Conservation (phyloP, 1,140 invertebrate species). For the Ostrea edulis region DNA sequence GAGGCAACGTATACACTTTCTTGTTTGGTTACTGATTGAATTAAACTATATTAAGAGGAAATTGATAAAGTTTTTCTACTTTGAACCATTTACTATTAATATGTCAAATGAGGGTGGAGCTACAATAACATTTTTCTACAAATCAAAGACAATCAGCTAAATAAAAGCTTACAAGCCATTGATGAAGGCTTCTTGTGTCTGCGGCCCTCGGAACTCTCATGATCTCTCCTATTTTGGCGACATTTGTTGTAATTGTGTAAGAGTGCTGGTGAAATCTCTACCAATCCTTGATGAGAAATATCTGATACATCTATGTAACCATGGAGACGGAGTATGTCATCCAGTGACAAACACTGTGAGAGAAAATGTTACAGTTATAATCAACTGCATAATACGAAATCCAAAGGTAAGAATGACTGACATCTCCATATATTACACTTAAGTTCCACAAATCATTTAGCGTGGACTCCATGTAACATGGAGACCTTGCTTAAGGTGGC, state of each 20-base stretch:
- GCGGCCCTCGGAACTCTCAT: neutral
- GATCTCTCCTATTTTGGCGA: neutral
- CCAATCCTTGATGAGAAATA: slow-evolving; percentile 16
- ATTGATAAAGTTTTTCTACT: too few relatives aligned
- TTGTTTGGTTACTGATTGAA: too few relatives aligned
- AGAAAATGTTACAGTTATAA: neutral
- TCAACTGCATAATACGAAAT: neutral
- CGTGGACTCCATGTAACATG: too few relatives aligned
- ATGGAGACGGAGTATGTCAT: slow-evolving; percentile 11
- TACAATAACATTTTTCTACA: too few relatives aligned
- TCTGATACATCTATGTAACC: neutral
- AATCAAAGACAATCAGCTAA: neutral
- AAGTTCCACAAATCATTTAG: too few relatives aligned
- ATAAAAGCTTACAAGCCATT: neutral
- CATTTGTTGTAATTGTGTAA: slow-evolving; percentile 7
- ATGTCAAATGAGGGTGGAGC: too few relatives aligned
- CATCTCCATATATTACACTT: too few relatives aligned
- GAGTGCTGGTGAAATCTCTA: slow-evolving; percentile 21
- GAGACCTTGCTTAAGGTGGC: too few relatives aligned
- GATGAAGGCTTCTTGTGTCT: neutral
- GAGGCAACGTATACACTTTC: too few relatives aligned
- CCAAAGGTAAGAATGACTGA: neutral
- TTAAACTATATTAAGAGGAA: too few relatives aligned
- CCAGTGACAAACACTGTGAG: neutral
- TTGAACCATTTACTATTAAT: too few relatives aligned